These are phyloP conservation scores for Colinus virginianus DNA, from an alignment of 2,113 vertebrate genomes.

Conservation along the genomic window DNA sequence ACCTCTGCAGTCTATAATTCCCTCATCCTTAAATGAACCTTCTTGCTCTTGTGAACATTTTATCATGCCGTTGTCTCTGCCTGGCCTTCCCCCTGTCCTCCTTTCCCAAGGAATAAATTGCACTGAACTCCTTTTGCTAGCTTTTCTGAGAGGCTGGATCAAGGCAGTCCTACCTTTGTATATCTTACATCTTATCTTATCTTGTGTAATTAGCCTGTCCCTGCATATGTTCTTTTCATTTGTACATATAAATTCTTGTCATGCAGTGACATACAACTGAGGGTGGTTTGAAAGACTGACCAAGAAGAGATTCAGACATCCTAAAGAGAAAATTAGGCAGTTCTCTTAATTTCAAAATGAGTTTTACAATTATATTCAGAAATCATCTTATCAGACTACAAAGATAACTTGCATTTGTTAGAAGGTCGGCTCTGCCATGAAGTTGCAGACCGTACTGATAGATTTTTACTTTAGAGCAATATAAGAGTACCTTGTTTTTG, in stretches of 20 bases:
- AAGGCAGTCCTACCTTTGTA: slow-evolving; percentile 4
- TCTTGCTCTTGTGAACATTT: neutral
- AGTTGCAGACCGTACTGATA: neutral
- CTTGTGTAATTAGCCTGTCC: neutral
- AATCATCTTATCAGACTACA: neutral
- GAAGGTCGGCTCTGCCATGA: fast-evolving
- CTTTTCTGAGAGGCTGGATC: neutral
- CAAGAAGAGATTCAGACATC: neutral
- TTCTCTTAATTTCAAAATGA: neutral
- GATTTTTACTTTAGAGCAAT: neutral
- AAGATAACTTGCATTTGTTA: neutral
- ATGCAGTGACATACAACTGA: neutral
- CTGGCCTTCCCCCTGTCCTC: neutral
- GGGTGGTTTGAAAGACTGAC: neutral
- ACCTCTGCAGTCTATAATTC: neutral
- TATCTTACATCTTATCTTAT: neutral
- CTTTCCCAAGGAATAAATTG: slow-evolving; percentile 19
- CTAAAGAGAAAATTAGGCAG: neutral
- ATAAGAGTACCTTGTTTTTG: neutral
- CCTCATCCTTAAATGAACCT: neutral
- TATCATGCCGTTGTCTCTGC: neutral
- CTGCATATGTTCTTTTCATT: neutral
- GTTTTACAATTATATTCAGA: neutral
- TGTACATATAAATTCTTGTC: neutral
- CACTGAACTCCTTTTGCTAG: neutral